Evolutionary conservation across 2,888 invertebrate genomes (phyloP).

Genomic region (Drosophila barbarae): DNA sequence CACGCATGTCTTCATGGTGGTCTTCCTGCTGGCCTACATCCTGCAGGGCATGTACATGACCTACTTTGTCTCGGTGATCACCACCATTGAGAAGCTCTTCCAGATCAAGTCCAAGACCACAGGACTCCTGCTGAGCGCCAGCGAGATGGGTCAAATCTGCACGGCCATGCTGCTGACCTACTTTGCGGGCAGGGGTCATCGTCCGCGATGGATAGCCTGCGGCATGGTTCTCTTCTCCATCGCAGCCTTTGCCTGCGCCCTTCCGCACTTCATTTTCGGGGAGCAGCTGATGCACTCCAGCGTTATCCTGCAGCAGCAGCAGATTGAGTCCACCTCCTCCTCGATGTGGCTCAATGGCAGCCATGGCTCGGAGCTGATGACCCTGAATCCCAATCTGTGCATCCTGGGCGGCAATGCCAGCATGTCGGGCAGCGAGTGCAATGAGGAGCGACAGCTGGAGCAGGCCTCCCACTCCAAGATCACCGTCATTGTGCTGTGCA

Average conservation of each 20-base stretch:
- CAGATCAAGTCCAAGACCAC: slow-evolving; percentile 95
- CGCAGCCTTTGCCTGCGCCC: slow-evolving; percentile 91
- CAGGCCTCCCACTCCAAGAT: slow-evolving; percentile 87
- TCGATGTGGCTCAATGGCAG: slow-evolving; percentile 48
- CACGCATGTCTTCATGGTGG: slow-evolving; percentile 92
- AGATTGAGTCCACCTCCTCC: slow-evolving; percentile 9
- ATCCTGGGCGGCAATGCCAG: slow-evolving; percentile 57
- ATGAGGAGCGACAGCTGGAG: slow-evolving; percentile 83
- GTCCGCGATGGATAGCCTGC: slow-evolving; percentile 96
- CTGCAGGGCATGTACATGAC: slow-evolving; percentile 95
- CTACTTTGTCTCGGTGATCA: slow-evolving; percentile 95
- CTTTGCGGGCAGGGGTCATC: slow-evolving; percentile 93
- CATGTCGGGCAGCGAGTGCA: slow-evolving; percentile 80
- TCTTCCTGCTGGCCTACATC: slow-evolving; percentile 93
- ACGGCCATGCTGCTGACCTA: slow-evolving; percentile 93
- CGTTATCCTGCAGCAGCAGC: slow-evolving; percentile 60
- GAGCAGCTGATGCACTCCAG: slow-evolving; percentile 82
- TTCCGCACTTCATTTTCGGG: slow-evolving; percentile 93
- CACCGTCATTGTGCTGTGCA: slow-evolving; percentile 89
- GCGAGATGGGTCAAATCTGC: slow-evolving; percentile 95
- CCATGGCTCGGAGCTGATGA: background rate
- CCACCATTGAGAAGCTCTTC: slow-evolving; percentile 94
- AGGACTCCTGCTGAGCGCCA: slow-evolving; percentile 92
- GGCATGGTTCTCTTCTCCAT: slow-evolving; percentile 93
- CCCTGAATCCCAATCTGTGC: slow-evolving; percentile 70